Conservation (phyloP, 1,140 invertebrate genomes). For the Muscidifurax raptorellus region DNA sequence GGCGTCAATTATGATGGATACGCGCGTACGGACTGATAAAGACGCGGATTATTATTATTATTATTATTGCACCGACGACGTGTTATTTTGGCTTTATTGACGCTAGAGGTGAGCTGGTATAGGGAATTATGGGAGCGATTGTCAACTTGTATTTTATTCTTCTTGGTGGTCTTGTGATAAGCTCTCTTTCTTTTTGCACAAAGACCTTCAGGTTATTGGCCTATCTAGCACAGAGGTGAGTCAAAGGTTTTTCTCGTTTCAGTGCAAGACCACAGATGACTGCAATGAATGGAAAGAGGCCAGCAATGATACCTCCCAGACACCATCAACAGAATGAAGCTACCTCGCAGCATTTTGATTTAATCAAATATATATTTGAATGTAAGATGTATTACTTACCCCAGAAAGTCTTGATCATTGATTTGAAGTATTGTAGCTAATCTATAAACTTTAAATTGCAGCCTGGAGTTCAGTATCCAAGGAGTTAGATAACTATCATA, state of each 20-base stretch:
- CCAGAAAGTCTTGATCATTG: background rate
- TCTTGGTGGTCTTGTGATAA: background rate
- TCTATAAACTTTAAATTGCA: conserved; percentile 56
- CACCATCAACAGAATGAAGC: conserved; percentile 69
- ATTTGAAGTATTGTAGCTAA: background rate
- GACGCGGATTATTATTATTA: no score
- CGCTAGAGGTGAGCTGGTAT: background rate
- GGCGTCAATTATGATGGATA: background rate
- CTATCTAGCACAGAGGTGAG: background rate
- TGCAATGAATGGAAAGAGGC: conserved; percentile 74
- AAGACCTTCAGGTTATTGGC: no score
- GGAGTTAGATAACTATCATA: conserved; percentile 71
- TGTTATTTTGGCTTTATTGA: background rate
- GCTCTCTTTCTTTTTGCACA: no score
- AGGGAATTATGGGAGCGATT: background rate
- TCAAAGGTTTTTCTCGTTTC: conserved; percentile 12
- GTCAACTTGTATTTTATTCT: background rate
- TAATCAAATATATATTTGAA: conserved; percentile 77
- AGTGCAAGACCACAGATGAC: conserved; percentile 69
- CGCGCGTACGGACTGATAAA: background rate
- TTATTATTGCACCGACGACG: background rate
- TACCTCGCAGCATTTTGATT: conserved; percentile 75
- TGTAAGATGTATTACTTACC: conserved; percentile 65
- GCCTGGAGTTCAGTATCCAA: conserved; percentile 74
- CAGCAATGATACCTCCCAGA: conserved; percentile 64